These are phyloP conservation scores for Drosophila kokeensis DNA, from an alignment of 2,888 invertebrate genomes.

Conservation along the genomic window DNA sequence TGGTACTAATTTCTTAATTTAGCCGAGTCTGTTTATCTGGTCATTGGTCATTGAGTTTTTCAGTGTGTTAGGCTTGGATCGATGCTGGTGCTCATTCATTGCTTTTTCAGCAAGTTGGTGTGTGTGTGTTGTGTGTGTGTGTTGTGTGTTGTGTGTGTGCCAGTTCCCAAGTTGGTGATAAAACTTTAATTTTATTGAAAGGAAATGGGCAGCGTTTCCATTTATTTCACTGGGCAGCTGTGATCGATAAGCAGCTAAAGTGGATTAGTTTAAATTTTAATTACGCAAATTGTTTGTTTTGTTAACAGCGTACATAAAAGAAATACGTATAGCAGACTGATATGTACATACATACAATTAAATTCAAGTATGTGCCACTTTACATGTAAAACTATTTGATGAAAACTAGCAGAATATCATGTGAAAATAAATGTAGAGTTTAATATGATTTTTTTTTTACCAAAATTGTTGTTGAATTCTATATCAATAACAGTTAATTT, in stretches of 20 bases:
- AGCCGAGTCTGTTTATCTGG: constrained; percentile 41
- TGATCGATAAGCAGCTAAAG: constrained; percentile 46
- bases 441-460: neutral
- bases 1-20: constrained; percentile 80
- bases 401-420: neutral
- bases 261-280: constrained; percentile 65
- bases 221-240: constrained; percentile 29
- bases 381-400: neutral
- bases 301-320: constrained; percentile 1
- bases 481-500: neutral
- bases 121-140: constrained; percentile 13
- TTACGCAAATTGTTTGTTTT: constrained; percentile 47
- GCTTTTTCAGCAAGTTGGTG: constrained; percentile 11
- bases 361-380: neutral
- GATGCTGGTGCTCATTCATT: constrained; percentile 65
- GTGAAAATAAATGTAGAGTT: neutral
- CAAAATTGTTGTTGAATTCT: neutral
- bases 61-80: constrained; percentile 52
- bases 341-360: neutral
- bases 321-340: neutral
- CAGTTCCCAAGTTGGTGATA: constrained; percentile 70
- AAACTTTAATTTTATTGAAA: constrained; percentile 75
- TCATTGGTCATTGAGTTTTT: constrained; percentile 57
- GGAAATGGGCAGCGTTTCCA: constrained; percentile 58
- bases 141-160: constrained; percentile 2